Evolutionary conservation across 2,888 invertebrate genomes (phyloP), one percentile per base, ranked within the genome.

Genomic region (Leptopilina syphax): DNA sequence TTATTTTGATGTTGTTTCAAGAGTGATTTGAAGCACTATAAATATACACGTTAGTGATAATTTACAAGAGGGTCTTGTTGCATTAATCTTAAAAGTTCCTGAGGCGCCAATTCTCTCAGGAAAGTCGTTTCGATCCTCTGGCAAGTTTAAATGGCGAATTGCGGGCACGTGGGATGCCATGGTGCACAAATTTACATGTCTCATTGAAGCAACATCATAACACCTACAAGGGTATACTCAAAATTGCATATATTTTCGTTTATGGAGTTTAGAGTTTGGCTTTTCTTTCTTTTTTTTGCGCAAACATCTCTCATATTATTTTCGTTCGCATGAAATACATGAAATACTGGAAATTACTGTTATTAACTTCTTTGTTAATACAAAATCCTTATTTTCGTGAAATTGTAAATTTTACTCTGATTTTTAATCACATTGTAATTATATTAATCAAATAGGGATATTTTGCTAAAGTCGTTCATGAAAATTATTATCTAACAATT

Each of bases 101-200:
- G 18, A 63, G 63, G 63, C 63, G 63, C 18, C 63, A 18, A 63
- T 63, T 63, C 8, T 63, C 18, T 7, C 63, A 63, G 18, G 63
- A 63, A 63, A 63, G 63, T 63, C 24, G 63, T 63, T 63, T 24
- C 18, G 63, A 18, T 63, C 24, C 63, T 63, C 63, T n/a, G 24
- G 60, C 60, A 60, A 60, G 13, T 60, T 60, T 60, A 60, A 60
- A 60, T 60, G 60, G 63, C 63, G 63, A 63, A 63, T 63, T 63
- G 63, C 63, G 24, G 18, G 63, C 63, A 63, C 63, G 63, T 63
- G 63, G 63, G 63, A 63, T 63, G 60, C 60, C 60, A n/a, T 60
- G n/a, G 60, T n/a, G 18, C n/a, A 63, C 63, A 63, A 63, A 63
- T 63, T 63, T 63, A 24, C 63, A 63, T 63, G 63, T 63, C 63